phyloP scores from a whole-genome alignment of 2,113 vertebrate genomes.

The Hyaena hyaena region DNA sequence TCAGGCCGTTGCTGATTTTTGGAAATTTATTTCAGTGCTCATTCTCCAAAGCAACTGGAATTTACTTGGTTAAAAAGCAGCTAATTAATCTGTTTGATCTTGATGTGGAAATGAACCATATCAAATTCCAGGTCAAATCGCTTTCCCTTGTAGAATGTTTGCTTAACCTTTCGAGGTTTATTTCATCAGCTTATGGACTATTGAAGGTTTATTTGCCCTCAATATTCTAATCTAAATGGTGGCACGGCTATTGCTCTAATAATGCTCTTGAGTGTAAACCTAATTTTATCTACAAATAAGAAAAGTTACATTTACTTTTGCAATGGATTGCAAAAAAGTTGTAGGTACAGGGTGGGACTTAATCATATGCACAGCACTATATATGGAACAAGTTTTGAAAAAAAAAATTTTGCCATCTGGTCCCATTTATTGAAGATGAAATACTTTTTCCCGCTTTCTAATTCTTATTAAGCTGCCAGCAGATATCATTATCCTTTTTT shows the following conservation, averaged over 20 bases:
- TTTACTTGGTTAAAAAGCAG: conserved; percentile 65
- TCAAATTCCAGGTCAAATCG: conserved; percentile 51
- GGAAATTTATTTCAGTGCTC: not conserved
- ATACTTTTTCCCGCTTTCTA: not conserved
- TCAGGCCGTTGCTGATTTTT: not conserved
- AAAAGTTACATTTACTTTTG: conserved; percentile 21
- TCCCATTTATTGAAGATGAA: conserved; percentile 37
- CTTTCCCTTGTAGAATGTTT: conserved; percentile 66
- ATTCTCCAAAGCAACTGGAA: not conserved
- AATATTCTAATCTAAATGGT: not conserved
- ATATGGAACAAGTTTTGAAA: not conserved
- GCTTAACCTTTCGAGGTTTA: conserved; percentile 42
- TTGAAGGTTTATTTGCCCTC: conserved; percentile 20
- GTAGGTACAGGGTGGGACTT: not conserved
- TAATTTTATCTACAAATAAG: conserved; percentile 1
- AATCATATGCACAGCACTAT: not conserved
- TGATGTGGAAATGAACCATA: conserved; percentile 67
- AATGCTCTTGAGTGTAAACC: not conserved
- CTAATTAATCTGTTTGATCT: conserved; percentile 73
- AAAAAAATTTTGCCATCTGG: not conserved
- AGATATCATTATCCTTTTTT: conserved; percentile 8
- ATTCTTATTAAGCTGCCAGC: not conserved
- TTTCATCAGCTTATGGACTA: conserved; percentile 44
- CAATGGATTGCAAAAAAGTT: not conserved
- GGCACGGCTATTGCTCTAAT: not conserved